Base-by-base conservation (phyloP, 2,113 vertebrate genomes). In the Poecilia latipinna region DNA sequence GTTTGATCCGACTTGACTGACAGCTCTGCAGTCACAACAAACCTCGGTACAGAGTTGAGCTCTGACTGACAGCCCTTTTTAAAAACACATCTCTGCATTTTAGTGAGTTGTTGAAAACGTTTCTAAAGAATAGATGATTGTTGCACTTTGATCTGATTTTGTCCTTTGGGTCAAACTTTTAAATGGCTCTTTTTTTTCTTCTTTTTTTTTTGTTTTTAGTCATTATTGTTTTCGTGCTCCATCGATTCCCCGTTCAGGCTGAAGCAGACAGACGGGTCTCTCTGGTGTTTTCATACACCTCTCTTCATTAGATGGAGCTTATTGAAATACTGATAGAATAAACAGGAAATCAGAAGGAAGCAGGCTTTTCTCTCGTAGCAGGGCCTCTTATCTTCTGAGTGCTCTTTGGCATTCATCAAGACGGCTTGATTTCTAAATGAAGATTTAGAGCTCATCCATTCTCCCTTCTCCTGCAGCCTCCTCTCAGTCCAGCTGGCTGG, bases 281-380 rank as follows among this genome's bases (percentile, higher is more conserved):
- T 76, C 70, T 61, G 42, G 22, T 76, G 70, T 78, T 64, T 81
- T 70, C 28, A 24, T 54, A 60, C 42, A 68, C 15, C 26, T 61
- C 48, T 72, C 22, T 77, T 90, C 69, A 72, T 68, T 70, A 44
- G 73, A 61, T 64, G 63, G 48, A 71, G 65, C 68, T 83, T 72
- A 83, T 85, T 85, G 69, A 65, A 79, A 85, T 71, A 81, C 42
- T 77, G 35, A 0, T 65, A 65, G 24, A 68, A 83, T 79, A 78
- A 82, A 89, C 76, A 88, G 74, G 84, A 79, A 82, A 82, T 81
- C 66, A 75, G 62, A 73, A 31, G 28, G 63, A 74, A 73, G 69
- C 71, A 62, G 66, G 28, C n/a, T 68, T 82, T 60, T 84, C 39
- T 69, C 70, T 74, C 35, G 57, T 61, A 51, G 67, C 29, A 3